phyloP scores from a whole-genome alignment of 1,140 invertebrate genomes.

The Drosophila mayri region DNA sequence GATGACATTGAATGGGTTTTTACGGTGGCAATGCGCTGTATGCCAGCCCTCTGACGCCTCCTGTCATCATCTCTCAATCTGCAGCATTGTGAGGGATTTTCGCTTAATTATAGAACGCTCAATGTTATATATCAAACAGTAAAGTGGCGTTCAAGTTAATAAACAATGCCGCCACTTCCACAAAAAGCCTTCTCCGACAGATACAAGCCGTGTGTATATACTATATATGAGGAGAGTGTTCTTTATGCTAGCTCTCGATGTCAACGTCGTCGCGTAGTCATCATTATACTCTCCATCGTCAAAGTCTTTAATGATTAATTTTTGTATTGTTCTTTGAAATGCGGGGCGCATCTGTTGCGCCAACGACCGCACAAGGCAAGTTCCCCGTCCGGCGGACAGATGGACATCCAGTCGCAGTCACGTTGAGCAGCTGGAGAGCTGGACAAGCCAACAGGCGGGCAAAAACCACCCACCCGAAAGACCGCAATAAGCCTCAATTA shows the following conservation, averaged over 20 bases:
- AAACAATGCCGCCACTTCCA: slow-evolving; percentile 52
- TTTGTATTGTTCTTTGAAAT: slow-evolving; percentile 73
- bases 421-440: slow-evolving; percentile 55
- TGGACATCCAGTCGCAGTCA: slow-evolving; percentile 7
- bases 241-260: slow-evolving; percentile 59
- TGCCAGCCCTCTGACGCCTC: slow-evolving; percentile 14
- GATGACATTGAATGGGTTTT: slow-evolving; percentile 50
- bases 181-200: slow-evolving; percentile 50
- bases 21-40: slow-evolving; percentile 48
- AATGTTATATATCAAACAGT: slow-evolving; percentile 64
- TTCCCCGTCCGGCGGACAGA: slow-evolving; percentile 18
- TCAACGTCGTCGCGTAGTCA: slow-evolving; percentile 51
- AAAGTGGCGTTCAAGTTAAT: slow-evolving; percentile 62
- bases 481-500: slow-evolving; percentile 74
- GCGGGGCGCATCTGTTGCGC: slow-evolving; percentile 75
- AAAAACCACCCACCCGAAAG: slow-evolving; percentile 64
- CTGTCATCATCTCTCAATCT: slow-evolving; percentile 36
- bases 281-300: slow-evolving; percentile 51
- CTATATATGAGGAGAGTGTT: slow-evolving; percentile 4
- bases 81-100: slow-evolving; percentile 47
- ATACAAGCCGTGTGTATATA: slow-evolving; percentile 30
- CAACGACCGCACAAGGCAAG: slow-evolving; percentile 66
- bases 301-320: slow-evolving; percentile 79
- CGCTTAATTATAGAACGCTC: slow-evolving; percentile 61
- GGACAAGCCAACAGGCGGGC: slow-evolving; percentile 39